phyloP scores from a whole-genome alignment of 2,888 invertebrate species.

The Pseudolycoriella hygida region DNA sequence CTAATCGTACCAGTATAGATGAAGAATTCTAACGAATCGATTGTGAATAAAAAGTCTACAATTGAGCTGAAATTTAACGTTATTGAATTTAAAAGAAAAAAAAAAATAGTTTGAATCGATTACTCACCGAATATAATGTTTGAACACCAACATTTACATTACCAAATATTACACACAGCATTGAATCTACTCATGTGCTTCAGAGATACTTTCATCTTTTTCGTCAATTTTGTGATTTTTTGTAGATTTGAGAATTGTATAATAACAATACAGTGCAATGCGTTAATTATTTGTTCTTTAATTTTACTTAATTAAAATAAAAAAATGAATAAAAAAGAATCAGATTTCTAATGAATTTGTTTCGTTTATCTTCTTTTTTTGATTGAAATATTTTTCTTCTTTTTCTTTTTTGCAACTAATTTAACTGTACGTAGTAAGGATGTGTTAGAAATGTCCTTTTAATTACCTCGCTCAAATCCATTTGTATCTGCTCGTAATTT shows the following conservation, averaged over 20 bases:
- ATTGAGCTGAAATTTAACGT: too few relatives aligned
- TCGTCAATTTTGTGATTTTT: slow-evolving; percentile 1
- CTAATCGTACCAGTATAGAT: too few relatives aligned
- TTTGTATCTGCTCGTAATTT: slow-evolving; percentile 59
- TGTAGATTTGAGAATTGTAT: slow-evolving; percentile 13
- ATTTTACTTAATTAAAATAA: not conserved
- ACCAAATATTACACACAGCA: too few relatives aligned
- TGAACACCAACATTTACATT: too few relatives aligned
- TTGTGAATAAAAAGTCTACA: too few relatives aligned
- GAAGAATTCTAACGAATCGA: too few relatives aligned
- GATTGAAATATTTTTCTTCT: not conserved
- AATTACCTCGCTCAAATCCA: slow-evolving; percentile 59
- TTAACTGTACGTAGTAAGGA: not conserved
- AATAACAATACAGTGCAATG: slow-evolving; percentile 15
- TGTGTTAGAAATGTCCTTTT: too few relatives aligned
- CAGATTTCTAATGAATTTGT: slow-evolving; percentile 2
- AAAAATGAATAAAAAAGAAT: slow-evolving; percentile 8
- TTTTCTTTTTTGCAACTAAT: not conserved
- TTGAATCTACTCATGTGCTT: too few relatives aligned
- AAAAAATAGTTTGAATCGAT: too few relatives aligned
- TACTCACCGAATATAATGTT: too few relatives aligned
- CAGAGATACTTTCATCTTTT: too few relatives aligned
- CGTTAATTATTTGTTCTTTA: slow-evolving; percentile 12
- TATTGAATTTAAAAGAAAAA: too few relatives aligned
- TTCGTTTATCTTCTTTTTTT: slow-evolving; percentile 2